Base-by-base conservation (phyloP, 1,140 invertebrate genomes). In the Halyomorpha halys region DNA sequence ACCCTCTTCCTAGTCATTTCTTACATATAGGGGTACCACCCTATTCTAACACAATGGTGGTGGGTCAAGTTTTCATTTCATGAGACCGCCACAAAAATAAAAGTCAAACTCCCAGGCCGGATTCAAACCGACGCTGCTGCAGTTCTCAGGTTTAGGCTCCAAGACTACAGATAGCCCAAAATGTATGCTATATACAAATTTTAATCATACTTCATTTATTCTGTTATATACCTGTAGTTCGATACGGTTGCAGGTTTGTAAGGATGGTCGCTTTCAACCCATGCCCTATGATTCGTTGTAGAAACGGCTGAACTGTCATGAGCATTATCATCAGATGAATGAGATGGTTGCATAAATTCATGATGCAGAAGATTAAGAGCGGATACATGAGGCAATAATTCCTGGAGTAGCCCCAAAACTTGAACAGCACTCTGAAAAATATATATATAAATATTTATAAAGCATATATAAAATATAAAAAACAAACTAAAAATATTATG, bases 221-320 rank as follows among this genome's bases (percentile, higher is more conserved):
- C 6, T 39, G 11, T 39, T 9, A 11, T 11, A 70, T 72, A 89
- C 87, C 83, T 83, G 74, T 93, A 94, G 77, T 90, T 90, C 44
- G 84, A 86, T 15, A 96, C 88, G 59, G 85, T 85, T 4, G 92
- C 87, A 45, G 89, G 86, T 76, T 93, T 92, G 75, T 98, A 98
- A 0, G 95, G 96, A 80, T 98, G 96, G 44, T 95, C 91, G 74
- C 93, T 96, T 77, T 98, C 94, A 11, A 97, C 83, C 79, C 92
- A 85, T 13, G 91, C 88, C 73, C 94, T 95, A 76, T 94, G 89
- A 70, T 86, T 82, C 67, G 86, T 87, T 0, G 89, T 90, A 13
- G 87, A 86, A 51, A 76, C 80, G 16, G 65, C 44, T 21, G 62
- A 14, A 1, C 39, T 8, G 6, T 65, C 64, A 27, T 44, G 53